These are phyloP conservation scores for Semotilus atromaculatus DNA, from an alignment of 2,797 vertebrate genomes.

Conservation along the genomic window DNA sequence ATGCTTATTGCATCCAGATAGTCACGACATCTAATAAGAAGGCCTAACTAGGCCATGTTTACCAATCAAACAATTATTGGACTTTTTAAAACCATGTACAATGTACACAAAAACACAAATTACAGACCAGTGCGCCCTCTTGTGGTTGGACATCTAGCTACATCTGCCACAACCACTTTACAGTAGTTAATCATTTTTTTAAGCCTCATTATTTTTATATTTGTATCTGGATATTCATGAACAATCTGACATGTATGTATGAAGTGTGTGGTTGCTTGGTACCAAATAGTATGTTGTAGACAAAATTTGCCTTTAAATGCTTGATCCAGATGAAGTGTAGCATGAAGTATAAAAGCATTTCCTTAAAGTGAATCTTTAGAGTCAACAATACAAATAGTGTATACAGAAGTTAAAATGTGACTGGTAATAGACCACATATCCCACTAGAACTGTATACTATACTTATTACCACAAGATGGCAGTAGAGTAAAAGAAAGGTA, in stretches of 20 bases:
- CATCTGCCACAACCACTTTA: background rate
- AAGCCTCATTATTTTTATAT: background rate
- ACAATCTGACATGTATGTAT: background rate
- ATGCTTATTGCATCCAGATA: background rate
- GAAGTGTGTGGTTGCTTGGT: background rate
- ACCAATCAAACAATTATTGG: background rate
- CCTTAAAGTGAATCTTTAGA: no score
- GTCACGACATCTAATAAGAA: background rate
- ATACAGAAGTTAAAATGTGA: background rate
- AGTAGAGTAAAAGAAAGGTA: constrained; percentile 60
- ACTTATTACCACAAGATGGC: constrained; percentile 71
- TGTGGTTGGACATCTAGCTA: background rate
- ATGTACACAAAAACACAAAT: background rate
- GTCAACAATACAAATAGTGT: background rate
- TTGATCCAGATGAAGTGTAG: background rate
- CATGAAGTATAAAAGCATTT: background rate
- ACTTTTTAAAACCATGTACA: background rate
- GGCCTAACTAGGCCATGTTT: background rate
- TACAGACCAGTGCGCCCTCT: background rate
- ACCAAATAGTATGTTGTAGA: background rate
- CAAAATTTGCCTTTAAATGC: background rate
- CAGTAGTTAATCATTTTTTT: background rate
- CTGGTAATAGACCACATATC: background rate
- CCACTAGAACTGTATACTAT: background rate
- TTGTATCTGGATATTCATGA: background rate